Conservation (phyloP, 2,113 vertebrate genomes). For the Tyto alba region DNA sequence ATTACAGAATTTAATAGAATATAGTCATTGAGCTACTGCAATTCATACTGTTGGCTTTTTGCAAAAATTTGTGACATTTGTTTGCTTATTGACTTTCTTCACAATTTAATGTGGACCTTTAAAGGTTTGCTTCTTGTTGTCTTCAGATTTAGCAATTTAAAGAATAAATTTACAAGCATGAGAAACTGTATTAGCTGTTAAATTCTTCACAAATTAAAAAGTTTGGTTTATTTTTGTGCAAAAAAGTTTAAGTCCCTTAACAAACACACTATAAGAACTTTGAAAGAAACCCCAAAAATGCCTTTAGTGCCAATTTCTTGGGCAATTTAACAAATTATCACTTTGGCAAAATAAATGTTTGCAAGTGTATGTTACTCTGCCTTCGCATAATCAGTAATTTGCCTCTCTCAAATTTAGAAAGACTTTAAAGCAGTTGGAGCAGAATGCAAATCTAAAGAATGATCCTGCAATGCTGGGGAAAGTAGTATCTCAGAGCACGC, state of each 20-base stretch:
- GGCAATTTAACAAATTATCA: conserved; percentile 27
- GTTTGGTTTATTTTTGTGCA: background rate
- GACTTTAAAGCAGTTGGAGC: background rate
- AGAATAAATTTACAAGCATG: background rate
- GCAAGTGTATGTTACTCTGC: background rate
- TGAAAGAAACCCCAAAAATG: background rate
- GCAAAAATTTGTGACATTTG: background rate
- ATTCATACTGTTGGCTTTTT: background rate
- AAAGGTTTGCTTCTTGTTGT: background rate
- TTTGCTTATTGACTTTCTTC: background rate
- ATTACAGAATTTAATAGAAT: background rate
- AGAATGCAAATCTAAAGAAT: background rate
- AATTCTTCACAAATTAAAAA: background rate
- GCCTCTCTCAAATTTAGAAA: background rate
- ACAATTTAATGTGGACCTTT: background rate
- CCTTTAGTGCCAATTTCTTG: conserved; percentile 24
- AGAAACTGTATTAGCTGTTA: background rate
- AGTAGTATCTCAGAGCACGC: background rate
- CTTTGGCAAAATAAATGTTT: background rate
- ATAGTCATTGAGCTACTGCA: background rate
- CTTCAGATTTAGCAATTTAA: background rate
- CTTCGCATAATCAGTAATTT: conserved; percentile 12
- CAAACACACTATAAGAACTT: background rate
- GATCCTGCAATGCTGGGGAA: background rate
- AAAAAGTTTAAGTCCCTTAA: background rate